phyloP scores from a whole-genome alignment of 2,797 vertebrate species.

The Echiichthys vipera region DNA sequence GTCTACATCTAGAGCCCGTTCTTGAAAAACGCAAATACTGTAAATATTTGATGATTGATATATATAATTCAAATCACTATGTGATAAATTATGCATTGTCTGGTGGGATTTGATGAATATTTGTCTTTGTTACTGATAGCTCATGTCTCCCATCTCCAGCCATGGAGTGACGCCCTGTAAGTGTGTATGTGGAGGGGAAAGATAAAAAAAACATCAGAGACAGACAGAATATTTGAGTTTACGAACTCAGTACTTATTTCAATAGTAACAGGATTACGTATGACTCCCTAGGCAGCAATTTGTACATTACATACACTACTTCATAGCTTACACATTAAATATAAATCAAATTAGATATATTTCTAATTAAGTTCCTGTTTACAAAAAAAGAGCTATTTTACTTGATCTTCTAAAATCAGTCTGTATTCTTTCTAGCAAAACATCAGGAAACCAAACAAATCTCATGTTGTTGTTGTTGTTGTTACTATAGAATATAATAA shows the following conservation, averaged over 20 bases:
- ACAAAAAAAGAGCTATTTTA: neutral
- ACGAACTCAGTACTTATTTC: slow-evolving; percentile 11
- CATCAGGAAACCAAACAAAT: neutral
- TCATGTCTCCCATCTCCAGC: slow-evolving; percentile 48
- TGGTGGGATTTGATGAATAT: slow-evolving; percentile 79
- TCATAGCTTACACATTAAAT: slow-evolving; percentile 4
- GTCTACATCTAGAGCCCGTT: slow-evolving; percentile 51
- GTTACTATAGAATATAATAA: neutral
- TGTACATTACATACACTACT: slow-evolving; percentile 23
- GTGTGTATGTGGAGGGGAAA: slow-evolving; percentile 20
- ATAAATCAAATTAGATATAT: slow-evolving; percentile 11
- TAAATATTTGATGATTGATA: slow-evolving; percentile 83
- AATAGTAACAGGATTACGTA: slow-evolving; percentile 21
- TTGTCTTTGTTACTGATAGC: slow-evolving; percentile 80
- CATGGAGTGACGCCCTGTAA: slow-evolving; percentile 24
- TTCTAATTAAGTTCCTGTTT: slow-evolving; percentile 2
- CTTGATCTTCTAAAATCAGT: neutral
- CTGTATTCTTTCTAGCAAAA: neutral
- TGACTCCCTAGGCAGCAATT: slow-evolving; percentile 31
- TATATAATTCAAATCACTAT: slow-evolving; percentile 80
- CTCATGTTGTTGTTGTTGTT: neutral
- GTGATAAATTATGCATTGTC: slow-evolving; percentile 79
- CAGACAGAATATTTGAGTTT: slow-evolving; percentile 45
- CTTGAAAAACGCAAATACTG: slow-evolving; percentile 76
- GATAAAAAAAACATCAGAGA: slow-evolving; percentile 12